Base-by-base conservation (phyloP, 2,797 vertebrate species). In the Gephyroberyx darwinii region DNA sequence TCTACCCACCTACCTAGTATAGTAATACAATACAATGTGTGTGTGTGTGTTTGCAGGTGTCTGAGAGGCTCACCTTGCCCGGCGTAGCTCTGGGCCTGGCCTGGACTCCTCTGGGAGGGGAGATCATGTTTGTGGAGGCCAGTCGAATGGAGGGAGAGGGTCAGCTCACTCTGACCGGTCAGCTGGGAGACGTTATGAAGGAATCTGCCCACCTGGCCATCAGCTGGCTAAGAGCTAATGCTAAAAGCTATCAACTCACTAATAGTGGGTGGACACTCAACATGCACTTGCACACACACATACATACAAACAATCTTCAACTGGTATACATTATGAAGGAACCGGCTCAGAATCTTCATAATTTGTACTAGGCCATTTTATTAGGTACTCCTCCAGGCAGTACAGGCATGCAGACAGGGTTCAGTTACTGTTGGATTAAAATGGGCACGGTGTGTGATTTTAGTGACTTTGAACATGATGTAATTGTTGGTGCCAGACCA, bases 71-170 rank as follows among this genome's bases (percentile, higher is more conserved):
- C 68, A 98, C 90, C 5, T 94, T 98, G 68, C 97, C 97, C 0
- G 98, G 97, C 0, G 97, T 99, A 37, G 98, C 96, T 5, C 90
- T 99, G 0, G 98, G 98, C 0, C 86, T 99, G 90, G 98, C 96
- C 5, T 99, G 98, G 98, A 97, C 96, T 0, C 96, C 97, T 0
- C 83, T 99, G 13, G 97, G 98, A 0, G 97, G 98, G 6, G 96
- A 99, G 90, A 96, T 99, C 88, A 96, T 99, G 97, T 98, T 98
- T 9, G 98, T 99, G 66, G 97, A 99, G 71, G 96, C 98, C 6
- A 99, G 97, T 68, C 94, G 96, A 2, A 98, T 95, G 95, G 98
- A 98, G 0, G 97, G 97, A 0, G 98, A 99, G 22, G 97, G 98
- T 0, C 96, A 99, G 88, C 92, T 99, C 0, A 99, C 96, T 0